phyloP scores from a whole-genome alignment of 2,797 vertebrate genomes.

The Mormyrus proboscirostris region DNA sequence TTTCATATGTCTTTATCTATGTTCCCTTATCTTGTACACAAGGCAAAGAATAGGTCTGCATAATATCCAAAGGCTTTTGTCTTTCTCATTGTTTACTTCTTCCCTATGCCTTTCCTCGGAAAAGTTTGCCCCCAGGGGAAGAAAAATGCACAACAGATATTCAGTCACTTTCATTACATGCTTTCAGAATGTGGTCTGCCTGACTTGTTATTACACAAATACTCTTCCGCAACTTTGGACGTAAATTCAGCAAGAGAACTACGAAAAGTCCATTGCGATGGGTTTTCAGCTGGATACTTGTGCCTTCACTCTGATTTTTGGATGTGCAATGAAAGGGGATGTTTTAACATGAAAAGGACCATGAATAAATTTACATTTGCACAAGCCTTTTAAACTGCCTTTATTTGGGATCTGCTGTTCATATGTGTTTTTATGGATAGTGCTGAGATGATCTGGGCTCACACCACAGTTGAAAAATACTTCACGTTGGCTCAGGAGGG shows the following conservation, averaged over 20 bases:
- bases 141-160: neutral
- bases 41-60: neutral
- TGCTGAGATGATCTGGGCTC: neutral
- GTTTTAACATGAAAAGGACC: neutral
- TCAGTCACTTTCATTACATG: neutral
- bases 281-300: neutral
- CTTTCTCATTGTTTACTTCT: neutral
- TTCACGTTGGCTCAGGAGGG: neutral
- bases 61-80: neutral
- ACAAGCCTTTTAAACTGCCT: neutral
- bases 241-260: neutral
- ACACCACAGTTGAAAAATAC: constrained; percentile 5
- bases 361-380: neutral
- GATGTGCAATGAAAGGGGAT: neutral
- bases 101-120: neutral
- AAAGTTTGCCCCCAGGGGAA: neutral
- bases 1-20: neutral
- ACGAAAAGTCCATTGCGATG: neutral
- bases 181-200: neutral
- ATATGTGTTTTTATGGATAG: neutral
- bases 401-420: neutral
- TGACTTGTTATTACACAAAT: neutral
- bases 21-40: neutral
- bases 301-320: neutral
- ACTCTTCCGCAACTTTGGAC: neutral